Base-by-base conservation (phyloP, 2,888 invertebrate genomes). In the Vannuccia rotundouncinata region DNA sequence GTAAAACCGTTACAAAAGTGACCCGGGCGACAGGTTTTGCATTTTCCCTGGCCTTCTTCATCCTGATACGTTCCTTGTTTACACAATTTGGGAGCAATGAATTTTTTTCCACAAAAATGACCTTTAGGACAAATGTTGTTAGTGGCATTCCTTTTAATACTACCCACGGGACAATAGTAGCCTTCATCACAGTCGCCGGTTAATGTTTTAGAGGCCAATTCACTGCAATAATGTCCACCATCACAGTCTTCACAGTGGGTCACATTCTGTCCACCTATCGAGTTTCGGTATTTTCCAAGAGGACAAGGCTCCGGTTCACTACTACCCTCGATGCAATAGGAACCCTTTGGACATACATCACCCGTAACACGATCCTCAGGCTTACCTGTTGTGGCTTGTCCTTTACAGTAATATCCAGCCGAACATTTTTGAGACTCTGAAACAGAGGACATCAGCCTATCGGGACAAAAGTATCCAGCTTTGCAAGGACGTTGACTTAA, bases 141-240 rank as follows among this genome's bases (percentile, higher is more conserved):
- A 5, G 29, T 2, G 17, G 10, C 2, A 28, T 75, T 28, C 28
- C 13, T 29, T 5, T 22, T 2, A 5, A 13, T 30, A 22, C 29
- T 29, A 10, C 29, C 75, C 5, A 30, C 85, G n/a, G 86, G 86
- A 30, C 75, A 75, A 28, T 75, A 75, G 29, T 27, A 75, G 17
- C 75, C 75, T 28, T 29, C 75, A 29, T 17, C 22, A n/a, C 75
- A 75, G 2, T 2, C 17, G 1, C 85, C 86, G 0, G 85, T 84
- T 0, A 86, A 86, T 5, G 82, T 83, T 0, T 83, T 82, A 59
- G 83, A 85, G 0, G 83, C 85, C 17, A 81, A 81, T 0, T 82
- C 83, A 10, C 86, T 86, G 79, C 87, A 87, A 82, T 87, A 86
- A 78, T 84, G 86, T 5, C 87, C 87, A 31, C 85, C 86, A 1